Conservation (phyloP, 1,140 invertebrate species). For the Drosophila yakuba region DNA sequence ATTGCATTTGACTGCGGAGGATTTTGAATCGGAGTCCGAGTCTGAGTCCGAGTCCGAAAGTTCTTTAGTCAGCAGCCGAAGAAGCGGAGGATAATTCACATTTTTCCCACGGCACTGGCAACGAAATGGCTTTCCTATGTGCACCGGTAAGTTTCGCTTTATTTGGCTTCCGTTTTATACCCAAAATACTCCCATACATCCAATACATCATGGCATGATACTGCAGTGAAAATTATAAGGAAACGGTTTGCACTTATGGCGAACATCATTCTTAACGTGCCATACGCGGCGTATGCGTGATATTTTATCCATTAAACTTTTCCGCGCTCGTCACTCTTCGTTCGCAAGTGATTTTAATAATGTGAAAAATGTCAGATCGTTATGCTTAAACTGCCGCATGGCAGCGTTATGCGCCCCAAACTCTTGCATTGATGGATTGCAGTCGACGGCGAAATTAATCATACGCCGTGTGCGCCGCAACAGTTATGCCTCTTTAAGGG, state of each 20-base stretch:
- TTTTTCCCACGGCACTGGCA: slow-evolving; percentile 63
- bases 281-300: slow-evolving; percentile 54
- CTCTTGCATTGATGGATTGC: slow-evolving; percentile 53
- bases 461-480: slow-evolving; percentile 58
- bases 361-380: slow-evolving; percentile 67
- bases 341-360: slow-evolving; percentile 75
- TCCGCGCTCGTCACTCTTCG: slow-evolving; percentile 28
- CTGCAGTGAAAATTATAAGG: slow-evolving; percentile 43
- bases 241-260: slow-evolving; percentile 39
- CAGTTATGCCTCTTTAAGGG: slow-evolving; percentile 59
- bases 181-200: background rate
- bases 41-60: slow-evolving; percentile 15
- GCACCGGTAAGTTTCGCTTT: slow-evolving; percentile 54
- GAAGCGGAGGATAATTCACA: slow-evolving; percentile 60
- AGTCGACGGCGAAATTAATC: slow-evolving; percentile 62
- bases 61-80: slow-evolving; percentile 38
- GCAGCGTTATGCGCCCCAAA: slow-evolving; percentile 32
- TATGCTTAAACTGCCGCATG: slow-evolving; percentile 62
- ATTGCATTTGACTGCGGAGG: slow-evolving; percentile 71
- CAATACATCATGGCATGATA: slow-evolving; percentile 26
- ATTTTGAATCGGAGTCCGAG: slow-evolving; percentile 23
- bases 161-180: background rate
- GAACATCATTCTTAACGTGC: slow-evolving; percentile 39
- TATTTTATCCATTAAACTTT: slow-evolving; percentile 59
- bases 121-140: slow-evolving; percentile 79